These are phyloP conservation scores for Druceiella hillmani DNA, from an alignment of 2,888 invertebrate species.

Conservation along the genomic window DNA sequence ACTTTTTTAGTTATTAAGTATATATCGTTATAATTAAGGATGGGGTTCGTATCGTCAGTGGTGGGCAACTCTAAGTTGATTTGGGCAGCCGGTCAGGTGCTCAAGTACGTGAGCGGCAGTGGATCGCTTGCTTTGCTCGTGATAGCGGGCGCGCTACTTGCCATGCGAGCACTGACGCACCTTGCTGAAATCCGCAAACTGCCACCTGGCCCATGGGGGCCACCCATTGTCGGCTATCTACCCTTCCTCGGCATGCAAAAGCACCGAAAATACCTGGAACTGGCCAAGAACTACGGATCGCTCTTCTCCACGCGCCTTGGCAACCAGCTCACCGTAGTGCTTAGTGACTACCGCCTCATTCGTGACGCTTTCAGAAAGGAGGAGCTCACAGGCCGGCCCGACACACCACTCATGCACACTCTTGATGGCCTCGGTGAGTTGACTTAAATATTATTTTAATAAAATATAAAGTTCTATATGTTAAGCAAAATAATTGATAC, in stretches of 20 bases:
- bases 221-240: slow-evolving; percentile 79
- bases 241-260: slow-evolving; percentile 71
- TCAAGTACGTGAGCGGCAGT: slow-evolving; percentile 40
- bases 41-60: too few relatives aligned
- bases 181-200: slow-evolving; percentile 47
- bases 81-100: slow-evolving; percentile 48
- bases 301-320: slow-evolving; percentile 79
- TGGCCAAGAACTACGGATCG: slow-evolving; percentile 74
- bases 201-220: slow-evolving; percentile 86
- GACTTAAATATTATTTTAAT: not conserved
- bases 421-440: slow-evolving; percentile 85
- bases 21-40: too few relatives aligned
- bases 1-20: too few relatives aligned
- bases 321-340: slow-evolving; percentile 75
- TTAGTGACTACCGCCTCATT: slow-evolving; percentile 82
- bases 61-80: slow-evolving; percentile 47
- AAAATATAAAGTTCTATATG: not conserved
- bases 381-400: slow-evolving; percentile 84
- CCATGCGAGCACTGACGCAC: slow-evolving; percentile 42
- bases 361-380: slow-evolving; percentile 80
- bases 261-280: slow-evolving; percentile 71
- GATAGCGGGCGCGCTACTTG: slow-evolving; percentile 43
- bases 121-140: slow-evolving; percentile 43
- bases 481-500: slow-evolving; percentile 11
- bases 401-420: slow-evolving; percentile 79